Evolutionary conservation across 2,888 invertebrate genomes (phyloP).

Genomic region (Lutraria lutraria): DNA sequence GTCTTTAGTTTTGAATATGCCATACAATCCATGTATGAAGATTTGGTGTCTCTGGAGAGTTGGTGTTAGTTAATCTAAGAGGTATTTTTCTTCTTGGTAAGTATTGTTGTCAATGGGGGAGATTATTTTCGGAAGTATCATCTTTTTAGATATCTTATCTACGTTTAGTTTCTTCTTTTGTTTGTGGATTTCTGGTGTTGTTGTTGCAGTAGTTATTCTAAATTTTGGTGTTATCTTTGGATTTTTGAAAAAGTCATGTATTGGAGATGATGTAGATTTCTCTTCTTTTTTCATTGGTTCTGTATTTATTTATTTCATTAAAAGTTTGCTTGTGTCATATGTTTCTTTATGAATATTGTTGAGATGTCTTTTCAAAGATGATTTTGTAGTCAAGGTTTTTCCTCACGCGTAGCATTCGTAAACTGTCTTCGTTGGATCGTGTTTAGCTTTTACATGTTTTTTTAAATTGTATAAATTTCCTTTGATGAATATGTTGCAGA

Average conservation of each 20-base stretch:
- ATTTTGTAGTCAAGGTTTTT: not conserved
- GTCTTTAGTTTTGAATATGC: not conserved
- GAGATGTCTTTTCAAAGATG: not conserved
- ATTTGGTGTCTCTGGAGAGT: not conserved
- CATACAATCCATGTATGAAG: not conserved
- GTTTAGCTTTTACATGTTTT: not conserved
- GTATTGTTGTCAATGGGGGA: not conserved
- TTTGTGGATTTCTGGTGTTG: too few relatives aligned
- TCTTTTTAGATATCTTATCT: not conserved
- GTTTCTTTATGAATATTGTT: not conserved
- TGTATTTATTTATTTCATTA: not conserved
- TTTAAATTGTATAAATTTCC: not conserved
- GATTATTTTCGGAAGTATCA: not conserved
- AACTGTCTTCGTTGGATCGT: not conserved
- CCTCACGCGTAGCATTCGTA: not conserved
- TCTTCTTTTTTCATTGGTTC: not conserved
- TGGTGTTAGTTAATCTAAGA: not conserved
- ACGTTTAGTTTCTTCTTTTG: not conserved
- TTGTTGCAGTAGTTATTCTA: not conserved
- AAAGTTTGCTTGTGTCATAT: not conserved
- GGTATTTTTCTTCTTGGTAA: not conserved
- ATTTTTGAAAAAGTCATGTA: not conserved
- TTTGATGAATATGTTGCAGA: not conserved
- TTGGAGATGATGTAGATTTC: not conserved
- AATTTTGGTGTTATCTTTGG: slow-evolving; percentile 2